Evolutionary conservation across 2,113 vertebrate species (phyloP).

Genomic region (Blennius ocellaris): DNA sequence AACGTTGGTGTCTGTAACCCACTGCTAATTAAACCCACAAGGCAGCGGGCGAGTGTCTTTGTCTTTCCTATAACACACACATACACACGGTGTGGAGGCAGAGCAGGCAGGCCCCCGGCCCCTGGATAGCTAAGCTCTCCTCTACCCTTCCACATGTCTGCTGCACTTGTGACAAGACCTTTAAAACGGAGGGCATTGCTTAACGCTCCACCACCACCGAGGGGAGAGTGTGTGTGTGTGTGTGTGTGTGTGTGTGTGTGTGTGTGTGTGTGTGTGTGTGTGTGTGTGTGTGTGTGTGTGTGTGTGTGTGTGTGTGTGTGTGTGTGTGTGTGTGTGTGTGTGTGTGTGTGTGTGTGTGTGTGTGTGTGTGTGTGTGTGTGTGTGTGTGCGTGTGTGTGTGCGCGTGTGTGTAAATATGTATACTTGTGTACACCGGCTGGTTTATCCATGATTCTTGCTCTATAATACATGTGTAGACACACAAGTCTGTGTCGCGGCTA

Average conservation of each 20-base stretch:
- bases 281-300: no score
- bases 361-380: no score
- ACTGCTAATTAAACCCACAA: constrained; percentile 84
- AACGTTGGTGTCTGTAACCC: constrained; percentile 68
- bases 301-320: neutral
- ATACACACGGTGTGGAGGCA: neutral
- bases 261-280: no score
- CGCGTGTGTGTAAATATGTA: neutral
- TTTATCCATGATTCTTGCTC: constrained; percentile 17
- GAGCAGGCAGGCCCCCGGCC: constrained; percentile 54
- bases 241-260: no score
- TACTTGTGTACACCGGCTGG: constrained; percentile 5
- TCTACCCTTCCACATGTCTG: constrained; percentile 65
- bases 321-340: no score
- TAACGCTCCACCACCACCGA: constrained; percentile 58
- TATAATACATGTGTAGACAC: neutral
- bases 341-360: no score
- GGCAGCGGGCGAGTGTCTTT: constrained; percentile 70
- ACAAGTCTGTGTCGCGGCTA: constrained; percentile 1
- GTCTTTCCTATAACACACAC: constrained; percentile 54
- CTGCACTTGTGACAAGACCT: constrained; percentile 79
- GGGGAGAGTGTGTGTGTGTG: constrained; percentile 9
- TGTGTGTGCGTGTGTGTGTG: neutral
- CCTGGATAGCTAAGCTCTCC: constrained; percentile 61
- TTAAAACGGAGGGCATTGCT: constrained; percentile 77